Conservation (phyloP, 2,113 vertebrate genomes). For the Pholis gunnellus region DNA sequence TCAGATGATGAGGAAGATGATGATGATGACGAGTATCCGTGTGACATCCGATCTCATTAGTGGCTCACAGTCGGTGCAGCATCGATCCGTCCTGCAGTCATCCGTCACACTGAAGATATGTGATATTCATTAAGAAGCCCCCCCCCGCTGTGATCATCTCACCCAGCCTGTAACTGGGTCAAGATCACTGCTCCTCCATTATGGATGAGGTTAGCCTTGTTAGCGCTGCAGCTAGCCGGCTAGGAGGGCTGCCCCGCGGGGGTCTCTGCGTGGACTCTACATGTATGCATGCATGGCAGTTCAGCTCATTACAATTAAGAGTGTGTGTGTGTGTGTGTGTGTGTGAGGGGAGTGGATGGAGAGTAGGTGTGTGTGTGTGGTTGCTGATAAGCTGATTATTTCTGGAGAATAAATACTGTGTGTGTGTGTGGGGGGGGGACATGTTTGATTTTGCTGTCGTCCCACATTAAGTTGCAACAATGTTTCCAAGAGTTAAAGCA, state of each 20-base stretch:
- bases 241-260: not conserved
- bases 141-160: slow-evolving; percentile 29
- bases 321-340: not conserved
- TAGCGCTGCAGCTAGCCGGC: slow-evolving; percentile 5
- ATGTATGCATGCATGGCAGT: not conserved
- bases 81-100: slow-evolving; percentile 27
- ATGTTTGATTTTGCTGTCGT: too few relatives aligned
- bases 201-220: slow-evolving; percentile 40
- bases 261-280: too few relatives aligned
- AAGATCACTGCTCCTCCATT: slow-evolving; percentile 43
- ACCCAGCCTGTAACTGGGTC: slow-evolving; percentile 45
- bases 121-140: too few relatives aligned
- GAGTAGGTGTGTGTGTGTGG: too few relatives aligned
- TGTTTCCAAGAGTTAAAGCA: too few relatives aligned
- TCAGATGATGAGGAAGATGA: fast-evolving
- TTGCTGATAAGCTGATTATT: too few relatives aligned
- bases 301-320: not conserved
- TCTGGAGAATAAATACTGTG: too few relatives aligned
- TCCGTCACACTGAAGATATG: slow-evolving; percentile 22
- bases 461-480: too few relatives aligned
- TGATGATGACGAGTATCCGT: fast-evolving
- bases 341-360: not conserved
- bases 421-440: too few relatives aligned
- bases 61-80: not conserved
- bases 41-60: slow-evolving; percentile 28